These are phyloP conservation scores for Protosalanx chinensis DNA, from an alignment of 2,797 vertebrate genomes.

Conservation along the genomic window DNA sequence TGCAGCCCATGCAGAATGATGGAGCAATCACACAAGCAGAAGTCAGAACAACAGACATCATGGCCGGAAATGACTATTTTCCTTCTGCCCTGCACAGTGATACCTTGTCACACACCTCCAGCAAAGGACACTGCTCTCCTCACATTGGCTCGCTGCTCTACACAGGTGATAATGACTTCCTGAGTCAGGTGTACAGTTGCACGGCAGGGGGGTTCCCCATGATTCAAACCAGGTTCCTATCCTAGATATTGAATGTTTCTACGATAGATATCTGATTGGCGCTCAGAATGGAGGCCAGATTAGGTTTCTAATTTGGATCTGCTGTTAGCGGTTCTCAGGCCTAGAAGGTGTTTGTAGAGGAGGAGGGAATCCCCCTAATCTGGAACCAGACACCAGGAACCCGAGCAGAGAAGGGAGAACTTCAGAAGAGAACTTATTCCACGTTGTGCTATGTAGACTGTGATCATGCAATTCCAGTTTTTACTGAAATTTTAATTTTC, in stretches of 20 bases:
- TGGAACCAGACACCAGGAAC: constrained; percentile 44
- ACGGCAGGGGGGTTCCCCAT: constrained; percentile 48
- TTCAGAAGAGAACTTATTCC: neutral
- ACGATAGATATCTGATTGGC: too few species aligned
- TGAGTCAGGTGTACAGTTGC: constrained; percentile 32
- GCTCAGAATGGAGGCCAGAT: constrained; percentile 7
- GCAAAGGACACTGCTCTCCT: neutral
- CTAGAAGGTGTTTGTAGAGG: neutral
- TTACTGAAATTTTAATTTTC: too few species aligned
- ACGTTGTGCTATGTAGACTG: neutral
- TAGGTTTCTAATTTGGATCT: constrained; percentile 31
- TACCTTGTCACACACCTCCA: neutral
- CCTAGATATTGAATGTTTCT: constrained; percentile 26
- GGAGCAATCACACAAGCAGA: neutral
- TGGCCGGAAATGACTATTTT: constrained; percentile 3
- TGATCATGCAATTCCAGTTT: too few species aligned
- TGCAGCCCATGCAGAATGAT: constrained; percentile 18
- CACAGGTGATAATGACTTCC: constrained; percentile 32
- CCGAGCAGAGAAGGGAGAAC: constrained; percentile 10
- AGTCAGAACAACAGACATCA: constrained; percentile 35
- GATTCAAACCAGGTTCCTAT: constrained; percentile 25
- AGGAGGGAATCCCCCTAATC: constrained; percentile 58
- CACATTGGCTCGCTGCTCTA: constrained; percentile 7
- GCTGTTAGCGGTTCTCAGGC: neutral
- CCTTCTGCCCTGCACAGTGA: neutral